Conservation (phyloP, 2,113 vertebrate species). For the Microtus oregoni region DNA sequence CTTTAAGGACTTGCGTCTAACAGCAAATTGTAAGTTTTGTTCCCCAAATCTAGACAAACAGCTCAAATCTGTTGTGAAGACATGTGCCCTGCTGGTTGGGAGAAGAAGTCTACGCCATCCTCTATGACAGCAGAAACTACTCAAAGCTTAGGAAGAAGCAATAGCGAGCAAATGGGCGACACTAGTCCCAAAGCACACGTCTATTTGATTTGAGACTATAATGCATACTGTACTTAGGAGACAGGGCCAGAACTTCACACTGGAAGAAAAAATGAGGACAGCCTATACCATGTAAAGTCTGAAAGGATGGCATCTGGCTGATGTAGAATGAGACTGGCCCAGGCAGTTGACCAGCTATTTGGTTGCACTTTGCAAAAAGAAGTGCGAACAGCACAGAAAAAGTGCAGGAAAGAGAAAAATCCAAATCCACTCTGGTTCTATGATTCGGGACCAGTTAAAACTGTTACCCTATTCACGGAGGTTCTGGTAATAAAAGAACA, state of each 20-base stretch:
- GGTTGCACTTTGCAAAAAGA: conserved; percentile 36
- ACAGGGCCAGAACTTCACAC: conserved; percentile 18
- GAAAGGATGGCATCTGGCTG: not conserved
- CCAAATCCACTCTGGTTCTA: not conserved
- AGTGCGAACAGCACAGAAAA: conserved; percentile 43
- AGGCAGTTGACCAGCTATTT: rapidly evolving
- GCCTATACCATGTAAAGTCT: not conserved
- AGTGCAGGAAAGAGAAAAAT: conserved; percentile 29
- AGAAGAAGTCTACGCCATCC: not conserved
- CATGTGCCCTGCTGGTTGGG: not conserved
- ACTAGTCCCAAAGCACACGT: not conserved
- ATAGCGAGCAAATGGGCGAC: not conserved
- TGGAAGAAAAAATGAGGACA: not conserved
- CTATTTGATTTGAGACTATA: conserved; percentile 9
- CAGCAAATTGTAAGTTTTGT: not conserved
- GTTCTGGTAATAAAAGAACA: conserved; percentile 38
- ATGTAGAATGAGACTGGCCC: conserved; percentile 18
- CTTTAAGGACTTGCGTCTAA: conserved; percentile 33
- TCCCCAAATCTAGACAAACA: not conserved
- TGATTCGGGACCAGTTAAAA: not conserved
- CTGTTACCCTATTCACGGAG: not conserved
- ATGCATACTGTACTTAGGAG: conserved; percentile 27
- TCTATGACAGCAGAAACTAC: not conserved
- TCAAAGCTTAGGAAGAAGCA: not conserved
- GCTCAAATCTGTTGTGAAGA: not conserved